Base-by-base conservation (phyloP, 2,113 vertebrate species). In the Benthochromis sp. region DNA sequence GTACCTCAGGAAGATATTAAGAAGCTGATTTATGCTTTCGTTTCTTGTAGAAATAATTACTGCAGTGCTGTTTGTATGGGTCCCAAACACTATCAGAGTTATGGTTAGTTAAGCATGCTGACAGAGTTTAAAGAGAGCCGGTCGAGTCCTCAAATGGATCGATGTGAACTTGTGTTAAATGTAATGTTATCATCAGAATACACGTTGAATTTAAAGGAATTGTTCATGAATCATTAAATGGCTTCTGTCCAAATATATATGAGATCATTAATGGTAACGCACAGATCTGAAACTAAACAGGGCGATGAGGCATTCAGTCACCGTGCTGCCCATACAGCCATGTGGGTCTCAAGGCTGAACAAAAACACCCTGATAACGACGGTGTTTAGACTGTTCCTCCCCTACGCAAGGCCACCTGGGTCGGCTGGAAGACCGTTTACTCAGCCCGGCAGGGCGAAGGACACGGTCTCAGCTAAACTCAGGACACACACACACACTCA, bases 271-370 rank as follows among this genome's bases (percentile, higher is more conserved):
- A 31, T 17, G 57, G 29, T n/a, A 53, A n/a, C 9, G 0, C 1
- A 19, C 57, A 34, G 16, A 61, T 19, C 29, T 61, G 29, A 10
- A 34, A 61, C 57, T 34, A 61, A 19, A 61, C 57, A 31, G 27
- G 27, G 8, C 31, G 57, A 61, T 31, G 27, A 34, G 14, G 29
- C 27, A 16, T 29, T 59, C 8, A 0, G 13, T 59, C 54, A 14
- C 24, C 54, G 24, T 57, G 54, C 54, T 57, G 7, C 27, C 47
- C 55, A 29, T 2, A 8, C 55, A 3, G 55, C 8, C 55, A 59
- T 0, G 16, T 16, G 2, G 5, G 0, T 0, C 55, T 59, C 27
- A 29, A 59, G 27, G 55, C 55, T 0, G 12, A 55, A 24, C 53
- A 55, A 57, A 29, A 1, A 16, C 55, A 59, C 27, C 27, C 27